Evolutionary conservation across 2,888 invertebrate species (phyloP).

Genomic region (Xanthostigma xanthostigma): DNA sequence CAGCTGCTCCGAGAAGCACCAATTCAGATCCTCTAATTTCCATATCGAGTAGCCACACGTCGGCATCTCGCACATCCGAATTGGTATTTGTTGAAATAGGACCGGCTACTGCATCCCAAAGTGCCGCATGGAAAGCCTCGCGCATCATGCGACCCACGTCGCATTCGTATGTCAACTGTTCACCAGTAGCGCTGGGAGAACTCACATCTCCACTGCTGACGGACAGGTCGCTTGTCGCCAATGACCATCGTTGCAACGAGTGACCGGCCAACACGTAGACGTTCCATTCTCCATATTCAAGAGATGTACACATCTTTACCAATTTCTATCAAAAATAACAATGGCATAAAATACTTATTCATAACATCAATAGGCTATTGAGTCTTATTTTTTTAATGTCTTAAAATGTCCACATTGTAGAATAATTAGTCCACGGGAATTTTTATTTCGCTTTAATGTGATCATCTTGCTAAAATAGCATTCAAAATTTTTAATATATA

Average conservation of each 20-base stretch:
- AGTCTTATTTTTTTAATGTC: too few species aligned
- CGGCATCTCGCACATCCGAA: constrained; percentile 36
- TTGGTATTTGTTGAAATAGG: constrained; percentile 24
- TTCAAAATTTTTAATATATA: too few species aligned
- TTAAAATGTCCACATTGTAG: too few species aligned
- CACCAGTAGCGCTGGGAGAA: constrained; percentile 20
- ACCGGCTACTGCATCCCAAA: constrained; percentile 42
- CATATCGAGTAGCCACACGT: constrained; percentile 65
- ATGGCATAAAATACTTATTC: not conserved
- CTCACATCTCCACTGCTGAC: not conserved
- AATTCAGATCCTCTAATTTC: constrained; percentile 27
- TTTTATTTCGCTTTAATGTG: too few species aligned
- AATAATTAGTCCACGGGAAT: too few species aligned
- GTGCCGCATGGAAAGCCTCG: constrained; percentile 50
- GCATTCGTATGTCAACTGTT: constrained; percentile 58
- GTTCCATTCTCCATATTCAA: constrained; percentile 28
- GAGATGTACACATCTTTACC: constrained; percentile 46
- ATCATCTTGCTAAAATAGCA: too few species aligned
- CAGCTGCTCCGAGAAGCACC: constrained; percentile 45
- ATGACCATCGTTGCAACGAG: constrained; percentile 70
- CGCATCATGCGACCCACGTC: constrained; percentile 56
- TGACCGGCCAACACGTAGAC: constrained; percentile 64
- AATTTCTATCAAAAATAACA: constrained; percentile 30
- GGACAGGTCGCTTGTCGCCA: constrained; percentile 36
- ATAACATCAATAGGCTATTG: too few species aligned